phyloP scores from a whole-genome alignment of 2,888 invertebrate genomes.

The Agonopterix subpropinquella region DNA sequence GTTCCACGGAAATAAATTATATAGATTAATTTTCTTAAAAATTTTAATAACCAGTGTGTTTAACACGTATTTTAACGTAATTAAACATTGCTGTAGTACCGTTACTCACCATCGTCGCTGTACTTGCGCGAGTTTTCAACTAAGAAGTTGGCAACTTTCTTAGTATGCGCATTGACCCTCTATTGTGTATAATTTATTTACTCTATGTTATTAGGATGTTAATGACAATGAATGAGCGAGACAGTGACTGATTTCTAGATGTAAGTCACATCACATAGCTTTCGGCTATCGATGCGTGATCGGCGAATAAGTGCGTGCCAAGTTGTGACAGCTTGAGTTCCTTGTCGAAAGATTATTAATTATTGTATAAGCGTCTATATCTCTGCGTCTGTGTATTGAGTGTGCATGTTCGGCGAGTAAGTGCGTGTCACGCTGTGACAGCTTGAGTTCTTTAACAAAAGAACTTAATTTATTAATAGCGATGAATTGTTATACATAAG shows the following conservation, averaged over 20 bases:
- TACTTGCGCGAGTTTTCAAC: too few species aligned
- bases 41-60: too few species aligned
- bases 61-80: too few species aligned
- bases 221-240: too few species aligned
- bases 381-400: conserved; percentile 49
- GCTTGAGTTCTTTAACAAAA: conserved; percentile 46
- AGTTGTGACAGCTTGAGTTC: conserved; percentile 52
- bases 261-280: conserved; percentile 50
- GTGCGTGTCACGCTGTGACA: conserved; percentile 54
- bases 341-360: conserved; percentile 17
- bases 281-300: conserved; percentile 47
- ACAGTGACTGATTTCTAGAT: conserved; percentile 37
- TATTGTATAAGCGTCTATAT: background rate
- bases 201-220: background rate
- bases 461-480: background rate
- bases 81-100: too few species aligned
- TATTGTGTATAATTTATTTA: too few species aligned
- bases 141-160: too few species aligned
- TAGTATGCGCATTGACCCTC: too few species aligned
- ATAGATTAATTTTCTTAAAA: too few species aligned
- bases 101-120: too few species aligned
- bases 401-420: conserved; percentile 49
- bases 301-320: conserved; percentile 51
- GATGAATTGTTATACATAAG: too few species aligned
- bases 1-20: too few species aligned